phyloP scores from a whole-genome alignment of 35 echinoderm and acorn worm genomes.

The Eucidaris tribuloides region DNA sequence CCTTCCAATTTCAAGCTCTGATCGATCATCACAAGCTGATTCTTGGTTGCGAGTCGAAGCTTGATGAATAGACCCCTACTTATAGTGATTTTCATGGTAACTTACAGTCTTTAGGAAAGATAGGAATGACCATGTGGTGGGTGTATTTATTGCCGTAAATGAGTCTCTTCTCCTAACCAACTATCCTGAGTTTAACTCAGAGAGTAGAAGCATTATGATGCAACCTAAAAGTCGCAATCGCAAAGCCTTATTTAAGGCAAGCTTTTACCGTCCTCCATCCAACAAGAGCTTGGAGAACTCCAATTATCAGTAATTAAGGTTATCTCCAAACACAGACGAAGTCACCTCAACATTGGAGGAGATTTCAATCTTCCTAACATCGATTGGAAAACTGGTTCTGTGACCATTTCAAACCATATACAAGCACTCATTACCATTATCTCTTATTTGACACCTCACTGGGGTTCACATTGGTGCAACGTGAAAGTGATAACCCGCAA shows the following conservation, averaged over 20 bases:
- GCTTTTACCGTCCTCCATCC: background rate
- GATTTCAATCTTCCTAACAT: conserved; percentile 36
- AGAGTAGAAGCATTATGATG: conserved; percentile 3
- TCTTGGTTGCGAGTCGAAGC: conserved; percentile 30
- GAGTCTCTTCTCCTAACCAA: background rate
- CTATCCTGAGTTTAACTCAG: background rate
- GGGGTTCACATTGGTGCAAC: background rate
- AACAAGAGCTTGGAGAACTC: background rate
- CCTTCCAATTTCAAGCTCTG: background rate
- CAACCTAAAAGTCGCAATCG: background rate
- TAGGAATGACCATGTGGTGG: conserved; percentile 27
- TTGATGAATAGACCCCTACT: conserved; percentile 21
- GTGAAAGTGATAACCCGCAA: background rate
- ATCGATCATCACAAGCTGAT: conserved; percentile 40
- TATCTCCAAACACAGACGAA: background rate
- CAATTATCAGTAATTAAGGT: background rate
- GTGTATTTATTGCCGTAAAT: conserved; percentile 38
- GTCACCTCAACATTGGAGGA: background rate
- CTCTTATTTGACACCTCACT: background rate
- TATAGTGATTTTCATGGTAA: conserved; percentile 24
- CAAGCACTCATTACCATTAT: background rate
- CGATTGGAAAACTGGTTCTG: background rate
- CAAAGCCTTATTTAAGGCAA: background rate
- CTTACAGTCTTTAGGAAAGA: conserved; percentile 40
- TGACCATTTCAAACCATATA: background rate